A percentile compares a stretch with the other conserved stretches of the same genome.
These are phyloP conservation scores for Argyrosomus regius DNA, from an alignment of 2,797 vertebrate genomes.

Conservation along the genomic window DNA sequence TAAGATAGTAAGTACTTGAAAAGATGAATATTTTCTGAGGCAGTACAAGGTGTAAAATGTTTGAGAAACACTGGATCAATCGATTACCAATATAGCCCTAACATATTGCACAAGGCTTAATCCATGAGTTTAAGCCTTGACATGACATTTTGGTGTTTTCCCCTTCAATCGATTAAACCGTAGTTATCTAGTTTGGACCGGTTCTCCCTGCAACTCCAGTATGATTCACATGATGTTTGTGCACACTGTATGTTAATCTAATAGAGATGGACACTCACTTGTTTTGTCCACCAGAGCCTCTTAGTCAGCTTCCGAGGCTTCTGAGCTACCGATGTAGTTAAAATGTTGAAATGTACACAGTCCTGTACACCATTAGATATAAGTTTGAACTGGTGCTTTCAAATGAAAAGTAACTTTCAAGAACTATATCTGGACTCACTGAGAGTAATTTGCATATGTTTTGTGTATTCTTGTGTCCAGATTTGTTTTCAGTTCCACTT, in stretches of 20 bases:
- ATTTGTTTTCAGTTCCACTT: slow-evolving; percentile 24
- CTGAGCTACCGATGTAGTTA: background rate
- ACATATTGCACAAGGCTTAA: background rate
- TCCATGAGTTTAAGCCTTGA: background rate
- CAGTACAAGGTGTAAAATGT: too few species aligned
- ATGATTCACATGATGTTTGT: slow-evolving; percentile 76
- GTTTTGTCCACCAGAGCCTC: slow-evolving; percentile 3
- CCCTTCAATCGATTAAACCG: slow-evolving; percentile 7
- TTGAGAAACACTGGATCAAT: background rate
- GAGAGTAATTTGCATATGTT: background rate
- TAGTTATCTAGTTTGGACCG: slow-evolving; percentile 48
- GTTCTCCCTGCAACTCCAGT: slow-evolving; percentile 40
- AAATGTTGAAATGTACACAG: background rate
- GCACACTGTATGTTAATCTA: slow-evolving; percentile 61
- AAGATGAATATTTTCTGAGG: too few species aligned
- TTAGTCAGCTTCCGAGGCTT: background rate
- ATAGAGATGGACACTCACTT: slow-evolving; percentile 50
- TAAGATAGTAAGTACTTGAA: too few species aligned
- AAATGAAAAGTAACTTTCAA: background rate
- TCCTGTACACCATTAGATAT: background rate
- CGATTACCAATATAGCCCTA: background rate
- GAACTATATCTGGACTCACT: background rate
- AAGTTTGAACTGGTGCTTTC: background rate
- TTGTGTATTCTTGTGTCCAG: background rate
- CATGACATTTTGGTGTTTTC: slow-evolving; percentile 15